Conservation (phyloP, 1,140 invertebrate species). For the honey bee (Apis mellifera) region Amel_HAv3.1 CM009943.2:8976001-8976500, state of each 20-base stretch:
- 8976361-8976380: no score
- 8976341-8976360: no score
- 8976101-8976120: neutral
- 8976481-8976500: no score
- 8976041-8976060: neutral
- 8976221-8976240: neutral
- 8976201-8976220: neutral
- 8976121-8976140: neutral
- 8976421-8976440: neutral
- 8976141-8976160: neutral
- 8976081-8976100: neutral
- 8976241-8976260: neutral
- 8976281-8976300: neutral
- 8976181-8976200: neutral
- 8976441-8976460: neutral
- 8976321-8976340: no score
- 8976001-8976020: neutral
- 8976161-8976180: neutral
- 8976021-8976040: neutral
- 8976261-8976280: neutral
- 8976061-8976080: neutral
- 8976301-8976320: no score
- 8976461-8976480: no score
- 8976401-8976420: neutral
- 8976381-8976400: no score